These are phyloP conservation scores for Neoarius graeffei DNA, from an alignment of 2,113 vertebrate genomes.

Conservation along the genomic window DNA sequence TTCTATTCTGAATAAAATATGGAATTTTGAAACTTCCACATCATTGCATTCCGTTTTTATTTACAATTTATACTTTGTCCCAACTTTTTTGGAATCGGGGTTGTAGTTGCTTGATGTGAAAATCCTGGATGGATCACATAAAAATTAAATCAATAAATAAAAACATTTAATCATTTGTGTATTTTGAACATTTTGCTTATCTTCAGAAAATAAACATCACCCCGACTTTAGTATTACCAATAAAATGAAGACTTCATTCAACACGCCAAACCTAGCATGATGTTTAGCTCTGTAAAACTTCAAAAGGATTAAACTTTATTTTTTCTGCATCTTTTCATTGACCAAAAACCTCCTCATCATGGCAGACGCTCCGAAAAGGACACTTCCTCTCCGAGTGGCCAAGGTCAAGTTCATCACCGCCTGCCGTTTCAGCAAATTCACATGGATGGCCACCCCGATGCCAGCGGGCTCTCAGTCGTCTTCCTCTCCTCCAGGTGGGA, in stretches of 20 bases:
- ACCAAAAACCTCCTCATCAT: not conserved
- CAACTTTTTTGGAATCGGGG: too few relatives aligned
- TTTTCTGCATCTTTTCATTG: not conserved
- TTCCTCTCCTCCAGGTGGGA: constrained; percentile 58
- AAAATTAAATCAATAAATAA: not conserved
- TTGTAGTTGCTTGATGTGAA: not conserved
- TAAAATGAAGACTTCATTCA: not conserved
- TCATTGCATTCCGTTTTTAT: too few relatives aligned
- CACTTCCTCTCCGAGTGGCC: constrained; percentile 54
- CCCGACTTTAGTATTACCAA: not conserved
- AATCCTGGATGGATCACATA: not conserved
- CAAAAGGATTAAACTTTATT: not conserved
- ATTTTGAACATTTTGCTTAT: not conserved
- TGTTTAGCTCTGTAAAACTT: not conserved
- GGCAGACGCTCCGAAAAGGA: constrained; percentile 50
- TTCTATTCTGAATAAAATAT: too few relatives aligned
- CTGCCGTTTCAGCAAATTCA: constrained; percentile 69
- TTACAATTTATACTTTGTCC: too few relatives aligned
- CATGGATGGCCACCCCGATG: constrained; percentile 64
- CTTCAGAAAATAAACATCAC: not conserved
- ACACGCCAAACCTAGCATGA: not conserved
- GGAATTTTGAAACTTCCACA: too few relatives aligned
- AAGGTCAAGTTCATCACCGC: constrained; percentile 64
- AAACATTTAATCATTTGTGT: not conserved
- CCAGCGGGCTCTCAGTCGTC: constrained; percentile 45